phyloP scores from a whole-genome alignment of 2,888 invertebrate genomes.

The Nomada goodeniana region DNA sequence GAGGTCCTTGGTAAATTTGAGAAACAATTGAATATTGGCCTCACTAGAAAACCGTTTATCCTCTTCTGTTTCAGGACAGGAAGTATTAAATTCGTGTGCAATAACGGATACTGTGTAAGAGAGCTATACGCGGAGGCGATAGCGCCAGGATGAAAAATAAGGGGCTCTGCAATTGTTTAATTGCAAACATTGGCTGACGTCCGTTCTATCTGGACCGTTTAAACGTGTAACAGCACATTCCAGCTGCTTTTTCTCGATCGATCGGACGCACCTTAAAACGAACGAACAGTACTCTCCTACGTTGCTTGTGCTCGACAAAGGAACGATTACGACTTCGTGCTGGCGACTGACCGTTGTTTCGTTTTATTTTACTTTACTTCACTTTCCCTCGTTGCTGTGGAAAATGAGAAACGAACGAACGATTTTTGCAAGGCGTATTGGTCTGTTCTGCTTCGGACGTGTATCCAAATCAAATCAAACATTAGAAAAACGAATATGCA shows the following conservation, averaged over 20 bases:
- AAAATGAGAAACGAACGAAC: background rate
- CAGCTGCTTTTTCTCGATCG: slow-evolving; percentile 77
- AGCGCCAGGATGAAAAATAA: slow-evolving; percentile 37
- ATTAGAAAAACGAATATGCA: background rate
- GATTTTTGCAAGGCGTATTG: slow-evolving; percentile 43
- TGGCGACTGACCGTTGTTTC: slow-evolving; percentile 42
- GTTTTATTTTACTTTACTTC: too few relatives aligned
- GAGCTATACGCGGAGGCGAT: slow-evolving; percentile 47
- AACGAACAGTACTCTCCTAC: slow-evolving; percentile 38
- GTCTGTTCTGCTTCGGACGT: slow-evolving; percentile 51
- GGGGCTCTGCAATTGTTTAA: slow-evolving; percentile 71
- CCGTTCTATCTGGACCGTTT: slow-evolving; percentile 68
- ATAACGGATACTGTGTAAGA: slow-evolving; percentile 65
- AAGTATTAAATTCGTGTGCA: slow-evolving; percentile 80
- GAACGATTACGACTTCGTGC: slow-evolving; percentile 48
- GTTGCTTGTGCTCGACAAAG: slow-evolving; percentile 61
- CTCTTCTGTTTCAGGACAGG: slow-evolving; percentile 82
- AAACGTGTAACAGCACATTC: slow-evolving; percentile 79
- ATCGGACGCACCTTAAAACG: slow-evolving; percentile 58
- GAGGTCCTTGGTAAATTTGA: background rate
- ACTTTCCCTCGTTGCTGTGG: too few relatives aligned
- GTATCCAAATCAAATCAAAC: slow-evolving; percentile 44
- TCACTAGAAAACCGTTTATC: slow-evolving; percentile 36
- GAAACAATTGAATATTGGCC: background rate
- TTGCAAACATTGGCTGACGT: slow-evolving; percentile 73